Evolutionary conservation across 2,797 vertebrate genomes (phyloP).

Genomic region (Lepilemur ruficaudatus): DNA sequence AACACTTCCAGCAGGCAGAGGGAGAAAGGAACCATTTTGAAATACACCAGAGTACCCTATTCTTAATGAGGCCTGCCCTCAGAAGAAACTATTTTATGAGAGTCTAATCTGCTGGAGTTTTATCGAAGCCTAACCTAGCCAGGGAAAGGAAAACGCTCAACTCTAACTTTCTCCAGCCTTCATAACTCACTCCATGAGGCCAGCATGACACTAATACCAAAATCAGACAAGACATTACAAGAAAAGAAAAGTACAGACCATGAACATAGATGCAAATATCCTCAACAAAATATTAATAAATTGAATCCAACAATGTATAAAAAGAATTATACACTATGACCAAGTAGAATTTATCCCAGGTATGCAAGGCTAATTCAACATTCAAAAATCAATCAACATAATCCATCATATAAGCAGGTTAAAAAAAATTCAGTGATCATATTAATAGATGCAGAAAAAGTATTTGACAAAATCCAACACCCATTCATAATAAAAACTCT

Average conservation of each 20-base stretch:
- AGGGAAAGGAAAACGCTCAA: not conserved
- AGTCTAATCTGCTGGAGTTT: not conserved
- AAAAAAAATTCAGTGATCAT: not conserved
- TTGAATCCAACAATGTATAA: not conserved
- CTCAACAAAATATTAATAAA: not conserved
- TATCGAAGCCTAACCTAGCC: not conserved
- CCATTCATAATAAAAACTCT: not conserved
- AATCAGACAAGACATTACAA: not conserved
- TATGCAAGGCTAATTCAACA: not conserved
- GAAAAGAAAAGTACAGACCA: not conserved
- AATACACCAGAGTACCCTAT: not conserved
- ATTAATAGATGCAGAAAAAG: not conserved
- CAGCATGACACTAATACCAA: not conserved
- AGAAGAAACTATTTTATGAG: not conserved
- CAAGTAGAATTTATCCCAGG: not conserved
- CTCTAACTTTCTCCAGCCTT: not conserved
- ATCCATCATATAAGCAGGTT: not conserved
- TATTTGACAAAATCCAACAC: not conserved
- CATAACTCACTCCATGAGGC: not conserved
- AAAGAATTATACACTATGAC: not conserved
- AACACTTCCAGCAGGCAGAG: not conserved
- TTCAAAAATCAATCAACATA: not conserved
- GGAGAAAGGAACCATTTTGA: not conserved
- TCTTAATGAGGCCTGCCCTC: not conserved
- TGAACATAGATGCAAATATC: not conserved